A percentile compares a stretch with the other conserved stretches of the same genome.
These are phyloP conservation scores for Tetanocera ferruginea DNA, from an alignment of 2,888 invertebrate genomes.

Conservation along the genomic window DNA sequence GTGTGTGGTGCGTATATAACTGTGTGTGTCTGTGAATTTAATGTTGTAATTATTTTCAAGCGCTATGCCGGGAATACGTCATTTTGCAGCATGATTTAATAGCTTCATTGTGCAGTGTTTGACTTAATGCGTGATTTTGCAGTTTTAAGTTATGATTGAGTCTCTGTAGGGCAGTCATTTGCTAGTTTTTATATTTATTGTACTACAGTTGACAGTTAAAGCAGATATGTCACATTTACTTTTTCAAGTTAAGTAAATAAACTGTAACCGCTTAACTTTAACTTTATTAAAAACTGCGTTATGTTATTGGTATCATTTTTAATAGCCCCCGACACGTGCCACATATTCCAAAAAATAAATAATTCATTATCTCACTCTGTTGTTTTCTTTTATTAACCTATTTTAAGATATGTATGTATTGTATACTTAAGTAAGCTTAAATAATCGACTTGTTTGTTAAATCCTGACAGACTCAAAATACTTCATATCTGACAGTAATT, in stretches of 20 bases:
- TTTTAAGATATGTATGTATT: too few species aligned
- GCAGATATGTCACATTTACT: too few species aligned
- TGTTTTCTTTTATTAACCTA: not conserved
- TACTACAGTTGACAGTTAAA: too few species aligned
- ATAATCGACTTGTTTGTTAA: too few species aligned
- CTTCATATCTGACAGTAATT: not conserved
- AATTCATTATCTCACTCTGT: not conserved
- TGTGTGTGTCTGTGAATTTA: constrained; percentile 14
- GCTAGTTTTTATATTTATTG: too few species aligned
- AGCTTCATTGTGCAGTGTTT: not conserved
- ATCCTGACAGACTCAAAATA: not conserved
- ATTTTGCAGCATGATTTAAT: constrained; percentile 21
- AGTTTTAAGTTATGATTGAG: constrained; percentile 2
- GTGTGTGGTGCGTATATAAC: not conserved
- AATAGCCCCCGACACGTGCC: not conserved
- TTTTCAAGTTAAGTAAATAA: too few species aligned
- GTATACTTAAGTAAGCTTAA: too few species aligned
- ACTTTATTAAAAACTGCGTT: too few species aligned
- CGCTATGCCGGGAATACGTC: constrained; percentile 8
- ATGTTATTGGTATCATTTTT: too few species aligned
- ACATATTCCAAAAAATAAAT: too few species aligned
- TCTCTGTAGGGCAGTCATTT: not conserved
- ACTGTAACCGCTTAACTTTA: too few species aligned
- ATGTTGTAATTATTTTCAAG: constrained; percentile 17
- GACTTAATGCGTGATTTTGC: not conserved